Percentiles rank a stretch among this genome's conserved stretches.
Evolutionary conservation across 2,888 invertebrate species (phyloP).

Genomic region (Rhaphigaster nebulosa): DNA sequence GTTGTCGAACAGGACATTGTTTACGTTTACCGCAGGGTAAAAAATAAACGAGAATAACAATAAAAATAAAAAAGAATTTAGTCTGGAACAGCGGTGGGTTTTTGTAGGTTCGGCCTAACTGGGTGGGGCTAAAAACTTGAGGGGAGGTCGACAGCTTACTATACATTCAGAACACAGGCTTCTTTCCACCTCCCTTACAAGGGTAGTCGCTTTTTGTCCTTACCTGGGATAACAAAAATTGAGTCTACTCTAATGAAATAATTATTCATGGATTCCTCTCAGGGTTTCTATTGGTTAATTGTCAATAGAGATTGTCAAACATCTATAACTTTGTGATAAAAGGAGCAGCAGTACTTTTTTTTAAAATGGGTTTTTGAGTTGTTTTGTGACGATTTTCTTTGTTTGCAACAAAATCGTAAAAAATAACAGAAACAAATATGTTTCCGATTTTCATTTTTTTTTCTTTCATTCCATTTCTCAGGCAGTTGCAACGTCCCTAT

Average conservation of each 20-base stretch:
- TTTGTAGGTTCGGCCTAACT: background rate
- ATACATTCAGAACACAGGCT: background rate
- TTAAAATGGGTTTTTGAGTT: no score
- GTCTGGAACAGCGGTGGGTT: background rate
- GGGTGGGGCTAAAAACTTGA: background rate
- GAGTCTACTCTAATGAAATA: background rate
- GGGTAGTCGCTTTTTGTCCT: background rate
- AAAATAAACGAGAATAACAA: background rate
- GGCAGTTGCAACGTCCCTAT: no score
- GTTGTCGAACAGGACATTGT: background rate
- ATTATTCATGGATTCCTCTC: background rate
- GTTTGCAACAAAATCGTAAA: no score
- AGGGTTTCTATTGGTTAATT: background rate
- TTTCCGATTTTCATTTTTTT: no score
- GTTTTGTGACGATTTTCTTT: no score
- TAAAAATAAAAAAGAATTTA: background rate
- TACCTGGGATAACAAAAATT: background rate
- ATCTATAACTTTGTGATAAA: background rate
- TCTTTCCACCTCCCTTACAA: background rate
- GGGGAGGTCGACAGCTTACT: background rate
- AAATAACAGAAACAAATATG: no score
- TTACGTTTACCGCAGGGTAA: background rate
- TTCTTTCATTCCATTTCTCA: no score
- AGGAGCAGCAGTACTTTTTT: background rate
- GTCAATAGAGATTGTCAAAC: background rate